Conservation (phyloP, 1,140 invertebrate species). For the Ditylenchus dipsaci region DNA sequence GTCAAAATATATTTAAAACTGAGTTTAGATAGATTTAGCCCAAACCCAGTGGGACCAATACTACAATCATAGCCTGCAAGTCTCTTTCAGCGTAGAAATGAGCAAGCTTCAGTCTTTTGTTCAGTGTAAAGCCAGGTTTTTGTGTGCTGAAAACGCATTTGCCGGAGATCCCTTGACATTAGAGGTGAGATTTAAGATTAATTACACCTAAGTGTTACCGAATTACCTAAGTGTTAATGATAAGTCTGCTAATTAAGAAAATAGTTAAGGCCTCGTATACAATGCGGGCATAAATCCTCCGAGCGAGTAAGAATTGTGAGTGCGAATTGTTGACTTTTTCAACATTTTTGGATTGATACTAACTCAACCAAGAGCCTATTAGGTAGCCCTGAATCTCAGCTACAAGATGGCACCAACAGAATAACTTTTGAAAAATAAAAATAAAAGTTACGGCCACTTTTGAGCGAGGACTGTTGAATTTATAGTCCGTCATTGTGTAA, state of each 20-base stretch:
- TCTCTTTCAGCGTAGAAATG: slow-evolving; percentile 9
- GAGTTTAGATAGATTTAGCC: background rate
- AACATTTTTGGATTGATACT: too few relatives aligned
- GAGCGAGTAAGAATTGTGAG: too few relatives aligned
- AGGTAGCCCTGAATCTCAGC: too few relatives aligned
- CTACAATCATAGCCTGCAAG: slow-evolving; percentile 12
- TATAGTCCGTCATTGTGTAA: too few relatives aligned
- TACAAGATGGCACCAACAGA: too few relatives aligned
- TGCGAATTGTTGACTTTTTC: too few relatives aligned
- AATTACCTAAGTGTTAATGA: background rate
- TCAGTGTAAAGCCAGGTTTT: slow-evolving; percentile 9
- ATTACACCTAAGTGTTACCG: background rate
- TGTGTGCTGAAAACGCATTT: background rate
- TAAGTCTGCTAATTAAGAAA: background rate
- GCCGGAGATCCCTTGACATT: background rate
- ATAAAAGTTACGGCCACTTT: too few relatives aligned
- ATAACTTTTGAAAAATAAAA: too few relatives aligned
- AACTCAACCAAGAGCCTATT: too few relatives aligned
- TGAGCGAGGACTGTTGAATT: too few relatives aligned
- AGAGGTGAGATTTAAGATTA: background rate
- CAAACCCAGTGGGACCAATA: slow-evolving; percentile 11
- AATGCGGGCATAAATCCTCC: too few relatives aligned
- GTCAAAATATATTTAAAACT: background rate
- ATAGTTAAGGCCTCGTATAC: too few relatives aligned
- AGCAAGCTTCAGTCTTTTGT: background rate